These are phyloP conservation scores for Sebastes goodei DNA, from an alignment of 2,797 vertebrate genomes.

Conservation along the genomic window DNA sequence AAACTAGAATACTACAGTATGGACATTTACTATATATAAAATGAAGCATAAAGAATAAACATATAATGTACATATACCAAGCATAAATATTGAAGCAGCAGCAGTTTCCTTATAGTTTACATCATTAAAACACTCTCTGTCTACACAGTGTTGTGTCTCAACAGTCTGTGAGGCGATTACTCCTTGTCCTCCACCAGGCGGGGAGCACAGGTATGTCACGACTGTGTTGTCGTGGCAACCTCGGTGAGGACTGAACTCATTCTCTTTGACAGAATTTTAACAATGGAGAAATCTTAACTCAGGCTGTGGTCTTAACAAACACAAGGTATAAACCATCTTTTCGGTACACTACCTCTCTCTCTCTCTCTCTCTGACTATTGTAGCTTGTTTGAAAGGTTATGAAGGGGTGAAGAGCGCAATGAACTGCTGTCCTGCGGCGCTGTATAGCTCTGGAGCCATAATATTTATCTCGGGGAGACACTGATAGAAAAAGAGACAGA, in stretches of 20 bases:
- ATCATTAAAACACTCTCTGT: background rate
- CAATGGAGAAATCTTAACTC: conserved; percentile 29
- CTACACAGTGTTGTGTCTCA: background rate
- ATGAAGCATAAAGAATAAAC: background rate
- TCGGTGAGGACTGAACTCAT: conserved; percentile 22
- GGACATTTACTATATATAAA: background rate
- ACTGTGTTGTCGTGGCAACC: conserved; percentile 74
- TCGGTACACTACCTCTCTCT: background rate
- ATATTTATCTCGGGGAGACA: conserved; percentile 23
- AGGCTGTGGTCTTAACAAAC: background rate
- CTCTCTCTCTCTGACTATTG: background rate
- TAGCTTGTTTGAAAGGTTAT: conserved; percentile 27
- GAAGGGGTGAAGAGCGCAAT: conserved; percentile 16
- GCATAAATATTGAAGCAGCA: background rate
- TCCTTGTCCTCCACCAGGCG: conserved; percentile 21
- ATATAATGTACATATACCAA: background rate
- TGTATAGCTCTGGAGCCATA: conserved; percentile 2
- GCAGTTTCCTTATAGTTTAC: background rate
- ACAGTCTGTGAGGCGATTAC: background rate
- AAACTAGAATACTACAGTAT: background rate
- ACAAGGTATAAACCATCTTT: background rate
- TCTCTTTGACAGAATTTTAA: conserved; percentile 38
- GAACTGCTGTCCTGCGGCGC: conserved; percentile 13
- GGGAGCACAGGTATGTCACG: conserved; percentile 56
- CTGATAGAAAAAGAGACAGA: background rate